Conservation (phyloP, 2,797 vertebrate species). For the Gymnothorax reevesii region DNA sequence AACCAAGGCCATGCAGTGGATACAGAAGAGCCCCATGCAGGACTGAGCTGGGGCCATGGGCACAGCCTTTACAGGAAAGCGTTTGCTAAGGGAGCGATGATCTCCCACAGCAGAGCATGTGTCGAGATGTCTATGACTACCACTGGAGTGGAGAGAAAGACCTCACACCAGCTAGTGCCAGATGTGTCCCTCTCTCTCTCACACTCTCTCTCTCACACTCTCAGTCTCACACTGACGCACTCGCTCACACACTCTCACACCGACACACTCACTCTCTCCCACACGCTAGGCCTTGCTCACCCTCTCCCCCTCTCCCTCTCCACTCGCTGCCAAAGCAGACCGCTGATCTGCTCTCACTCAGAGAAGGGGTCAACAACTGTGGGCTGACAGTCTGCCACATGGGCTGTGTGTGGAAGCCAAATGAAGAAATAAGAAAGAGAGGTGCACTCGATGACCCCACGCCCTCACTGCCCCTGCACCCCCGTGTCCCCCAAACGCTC, state of each 20-base stretch:
- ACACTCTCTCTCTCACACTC: constrained; percentile 36
- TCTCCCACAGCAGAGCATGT: constrained; percentile 44
- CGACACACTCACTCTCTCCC: constrained; percentile 30
- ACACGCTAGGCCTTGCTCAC: neutral
- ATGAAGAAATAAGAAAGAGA: neutral
- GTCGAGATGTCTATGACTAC: constrained; percentile 35
- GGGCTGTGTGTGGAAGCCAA: neutral
- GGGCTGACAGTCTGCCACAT: neutral
- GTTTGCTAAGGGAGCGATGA: neutral
- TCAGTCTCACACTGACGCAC: neutral
- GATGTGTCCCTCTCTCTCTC: constrained; percentile 20
- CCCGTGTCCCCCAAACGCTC: neutral
- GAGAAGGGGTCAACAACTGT: neutral
- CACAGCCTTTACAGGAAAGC: neutral
- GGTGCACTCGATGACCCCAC: constrained; percentile 4
- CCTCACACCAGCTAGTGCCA: constrained; percentile 60
- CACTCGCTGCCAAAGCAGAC: neutral
- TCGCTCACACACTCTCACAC: neutral
- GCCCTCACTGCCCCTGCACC: too few species aligned
- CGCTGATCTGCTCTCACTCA: neutral
- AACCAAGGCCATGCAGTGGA: neutral
- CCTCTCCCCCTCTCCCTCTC: constrained; percentile 40
- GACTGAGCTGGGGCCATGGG: neutral
- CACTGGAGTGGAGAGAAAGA: constrained; percentile 38
- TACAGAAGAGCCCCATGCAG: neutral